Conservation (phyloP, 2,113 vertebrate genomes). For the Myiagra hebetior region DNA sequence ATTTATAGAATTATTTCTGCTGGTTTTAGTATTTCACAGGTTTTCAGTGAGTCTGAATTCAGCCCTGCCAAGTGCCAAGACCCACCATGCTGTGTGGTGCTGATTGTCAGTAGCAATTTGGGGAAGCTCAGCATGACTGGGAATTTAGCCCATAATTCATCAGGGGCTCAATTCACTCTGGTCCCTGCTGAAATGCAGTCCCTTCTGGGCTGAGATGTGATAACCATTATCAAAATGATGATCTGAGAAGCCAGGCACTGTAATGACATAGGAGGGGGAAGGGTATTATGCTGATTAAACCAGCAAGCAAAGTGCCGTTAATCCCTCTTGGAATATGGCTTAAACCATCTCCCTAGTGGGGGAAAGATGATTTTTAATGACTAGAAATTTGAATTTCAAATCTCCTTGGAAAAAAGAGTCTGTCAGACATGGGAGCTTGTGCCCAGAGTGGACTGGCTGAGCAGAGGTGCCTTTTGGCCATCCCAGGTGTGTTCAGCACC, state of each 20-base stretch:
- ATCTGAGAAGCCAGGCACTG: background rate
- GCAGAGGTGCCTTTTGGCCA: background rate
- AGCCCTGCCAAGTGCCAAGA: background rate
- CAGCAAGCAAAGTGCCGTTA: background rate
- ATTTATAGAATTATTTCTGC: background rate
- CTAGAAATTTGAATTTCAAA: slow-evolving; percentile 1
- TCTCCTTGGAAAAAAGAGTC: background rate
- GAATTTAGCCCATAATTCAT: slow-evolving; percentile 6
- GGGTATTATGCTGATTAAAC: slow-evolving; percentile 20
- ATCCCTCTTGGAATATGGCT: background rate
- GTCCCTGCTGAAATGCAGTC: background rate
- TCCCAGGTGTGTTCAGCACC: background rate
- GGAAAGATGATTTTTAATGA: background rate
- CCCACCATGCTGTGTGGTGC: background rate
- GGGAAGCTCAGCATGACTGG: background rate
- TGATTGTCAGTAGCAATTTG: background rate
- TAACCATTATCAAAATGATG: background rate
- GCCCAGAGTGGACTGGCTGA: background rate
- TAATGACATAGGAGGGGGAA: background rate
- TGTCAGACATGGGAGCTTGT: background rate
- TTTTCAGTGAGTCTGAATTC: background rate
- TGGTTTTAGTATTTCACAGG: background rate
- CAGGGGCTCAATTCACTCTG: background rate
- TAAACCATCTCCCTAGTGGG: background rate
- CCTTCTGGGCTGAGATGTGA: background rate